Conservation (phyloP, 2,797 vertebrate species). For the Karalla daura region DNA sequence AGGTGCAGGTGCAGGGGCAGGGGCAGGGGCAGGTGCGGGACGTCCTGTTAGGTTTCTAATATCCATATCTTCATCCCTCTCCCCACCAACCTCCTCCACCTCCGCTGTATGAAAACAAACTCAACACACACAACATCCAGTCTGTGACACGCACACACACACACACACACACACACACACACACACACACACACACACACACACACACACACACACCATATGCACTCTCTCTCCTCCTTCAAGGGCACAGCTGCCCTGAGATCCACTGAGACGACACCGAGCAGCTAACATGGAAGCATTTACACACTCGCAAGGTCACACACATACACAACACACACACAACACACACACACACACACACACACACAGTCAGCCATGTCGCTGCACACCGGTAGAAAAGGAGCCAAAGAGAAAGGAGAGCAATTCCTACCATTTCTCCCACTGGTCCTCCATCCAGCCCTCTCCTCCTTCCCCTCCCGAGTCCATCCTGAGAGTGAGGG, state of each 20-base stretch:
- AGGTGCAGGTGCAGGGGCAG: constrained; percentile 65
- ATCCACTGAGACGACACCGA: constrained; percentile 32
- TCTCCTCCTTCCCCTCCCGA: constrained; percentile 91
- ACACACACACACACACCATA: constrained; percentile 35
- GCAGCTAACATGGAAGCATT: constrained; percentile 41
- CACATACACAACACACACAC: constrained; percentile 26
- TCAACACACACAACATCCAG: constrained; percentile 3
- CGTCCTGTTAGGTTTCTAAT: constrained; percentile 29
- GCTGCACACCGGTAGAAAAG: constrained; percentile 29
- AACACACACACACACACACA: constrained; percentile 45
- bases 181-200: constrained; percentile 42
- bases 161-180: constrained; percentile 40
- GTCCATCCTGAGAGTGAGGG: constrained; percentile 91
- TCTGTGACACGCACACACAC: constrained; percentile 34
- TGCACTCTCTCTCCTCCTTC: too few species aligned
- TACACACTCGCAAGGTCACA: constrained; percentile 66
- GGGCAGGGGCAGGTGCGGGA: constrained; percentile 37
- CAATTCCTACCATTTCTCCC: constrained; percentile 96
- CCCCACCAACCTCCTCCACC: neutral
- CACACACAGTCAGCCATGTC: constrained; percentile 69
- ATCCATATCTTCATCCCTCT: too few species aligned
- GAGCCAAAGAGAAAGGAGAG: constrained; percentile 17
- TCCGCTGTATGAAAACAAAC: constrained; percentile 50
- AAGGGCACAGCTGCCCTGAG: constrained; percentile 70
- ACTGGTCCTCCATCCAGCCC: constrained; percentile 98